Base-by-base conservation (phyloP, 2,113 vertebrate genomes). In the Chascanopsetta lugubris region DNA sequence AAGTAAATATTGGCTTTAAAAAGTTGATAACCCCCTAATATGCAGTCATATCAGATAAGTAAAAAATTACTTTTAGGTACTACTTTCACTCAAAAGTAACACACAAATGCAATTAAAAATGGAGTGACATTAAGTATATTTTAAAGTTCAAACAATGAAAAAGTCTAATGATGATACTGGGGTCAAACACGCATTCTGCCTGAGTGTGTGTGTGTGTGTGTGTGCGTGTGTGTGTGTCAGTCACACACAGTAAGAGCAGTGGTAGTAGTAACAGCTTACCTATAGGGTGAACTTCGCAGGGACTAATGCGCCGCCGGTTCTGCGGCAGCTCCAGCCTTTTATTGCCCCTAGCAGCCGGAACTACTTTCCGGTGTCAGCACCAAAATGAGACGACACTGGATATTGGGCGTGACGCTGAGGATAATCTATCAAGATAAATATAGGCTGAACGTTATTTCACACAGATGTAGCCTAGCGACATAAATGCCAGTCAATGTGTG, bases 221-320 rank as follows among this genome's bases (percentile, higher is more conserved):
- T n/a, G n/a, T n/a, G n/a, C n/a, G n/a, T n/a, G 12, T 34, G 12
- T 8, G 12, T 32, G 11, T 34, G 12, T 34, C 42, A 45, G 4
- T 8, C 6, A 18, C 38, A 18, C 38, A 40, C 15, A 40, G 15
- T 6, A n/a, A 45, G n/a, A n/a, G n/a, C 42, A 18, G 8, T 45
- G 38, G 6, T 42, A 90, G n/a, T n/a, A n/a, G n/a, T n/a, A n/a
- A n/a, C n/a, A n/a, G n/a, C 91, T 87, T 76, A 93, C 93, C 90
- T 79, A 51, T 30, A 40, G 69, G 73, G 50, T 51, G 75, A 87
- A 88, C 69, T 83, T 85, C 71, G 74, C 85, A 83, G 49, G 75
- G 79, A 89, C 83, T 62, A 87, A 72, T 53, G 80, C 53, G 57
- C 57, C 66, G n/a, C 51, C 27, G 11, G 1, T 12, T 8, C 3